A percentile compares a stretch with the other conserved stretches of the same genome.
Conservation (phyloP, 1,140 invertebrate genomes). For the Wasmannia auropunctata region DNA sequence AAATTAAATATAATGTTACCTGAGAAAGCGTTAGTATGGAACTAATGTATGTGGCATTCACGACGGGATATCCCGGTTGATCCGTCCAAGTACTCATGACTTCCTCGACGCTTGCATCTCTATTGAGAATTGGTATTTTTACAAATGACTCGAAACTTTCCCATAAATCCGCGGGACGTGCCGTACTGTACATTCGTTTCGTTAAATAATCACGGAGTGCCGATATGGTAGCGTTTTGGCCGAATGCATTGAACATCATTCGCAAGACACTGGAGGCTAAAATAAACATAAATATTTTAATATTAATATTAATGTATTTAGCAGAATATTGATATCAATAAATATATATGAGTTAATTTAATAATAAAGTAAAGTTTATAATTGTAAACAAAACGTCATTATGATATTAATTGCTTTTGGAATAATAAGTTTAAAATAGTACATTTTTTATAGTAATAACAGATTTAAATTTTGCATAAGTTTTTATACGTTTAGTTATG, state of each 20-base stretch:
- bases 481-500: slow-evolving; percentile 1
- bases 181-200: slow-evolving; percentile 83
- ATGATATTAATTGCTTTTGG: not conserved
- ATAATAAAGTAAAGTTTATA: not conserved
- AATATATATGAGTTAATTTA: not conserved
- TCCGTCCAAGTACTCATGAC: slow-evolving; percentile 89
- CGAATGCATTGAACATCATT: slow-evolving; percentile 91
- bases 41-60: slow-evolving; percentile 85
- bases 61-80: slow-evolving; percentile 90
- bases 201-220: slow-evolving; percentile 86
- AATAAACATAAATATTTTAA: slow-evolving; percentile 7
- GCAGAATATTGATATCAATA: not conserved
- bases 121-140: slow-evolving; percentile 74
- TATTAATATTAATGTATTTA: not conserved
- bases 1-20: slow-evolving; percentile 57
- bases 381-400: not conserved
- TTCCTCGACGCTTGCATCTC: slow-evolving; percentile 68
- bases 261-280: slow-evolving; percentile 88
- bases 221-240: slow-evolving; percentile 86
- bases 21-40: slow-evolving; percentile 84
- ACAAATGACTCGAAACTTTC: slow-evolving; percentile 80
- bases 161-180: slow-evolving; percentile 88
- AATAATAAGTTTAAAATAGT: not conserved
- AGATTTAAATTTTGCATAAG: not conserved
- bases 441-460: not conserved